Evolutionary conservation across 2,113 vertebrate genomes (phyloP), one percentile per base, ranked within the genome.

Genomic region (Nymphicus hollandicus): DNA sequence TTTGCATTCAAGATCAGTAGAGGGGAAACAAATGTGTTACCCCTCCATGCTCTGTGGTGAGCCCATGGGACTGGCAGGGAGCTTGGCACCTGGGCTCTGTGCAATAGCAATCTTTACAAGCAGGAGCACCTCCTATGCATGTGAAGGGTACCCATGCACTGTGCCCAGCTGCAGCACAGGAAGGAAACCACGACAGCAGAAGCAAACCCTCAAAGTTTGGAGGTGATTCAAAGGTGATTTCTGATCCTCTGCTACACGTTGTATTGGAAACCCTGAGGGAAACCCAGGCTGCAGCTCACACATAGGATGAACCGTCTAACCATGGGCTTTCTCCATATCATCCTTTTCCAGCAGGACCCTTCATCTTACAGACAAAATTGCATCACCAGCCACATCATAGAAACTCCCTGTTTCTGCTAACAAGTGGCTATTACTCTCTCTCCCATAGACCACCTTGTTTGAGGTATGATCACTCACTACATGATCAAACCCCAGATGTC

Each of bases 181-280:
- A 68, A 86, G 47, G 68, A 84, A 91, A 44, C 31, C 24, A 44
- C 0, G 0, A 53, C 58, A 83, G 71, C 72, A 83, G 43, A 80
- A 43, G 24, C 7, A 64, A 71, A 80, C 17, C 25, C 53, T 43
- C 43, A 43, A 16, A 18, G 0, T 53, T 80, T 72, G 72, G 47
- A 77, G 77, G 72, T 69, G 43, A 89, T 43, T 84, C 81, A 83
- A 68, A 60, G 47, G 56, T 83, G 68, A 60, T 69, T 91, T 95
- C 39, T 91, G 43, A 64, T 76, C 52, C 43, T 89, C 31, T 49
- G 64, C 41, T 11, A 60, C 11, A 31, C 4, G 3, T 16, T 68
- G 6, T 53, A 35, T 35, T 58, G 73, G 58, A 80, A 86, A 58
- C 11, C 20, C 50, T 3, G 1, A 7, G 80, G 81, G 39, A 85